Evolutionary conservation across 2,113 vertebrate genomes (phyloP).

Genomic region (Oophaga pumilio): DNA sequence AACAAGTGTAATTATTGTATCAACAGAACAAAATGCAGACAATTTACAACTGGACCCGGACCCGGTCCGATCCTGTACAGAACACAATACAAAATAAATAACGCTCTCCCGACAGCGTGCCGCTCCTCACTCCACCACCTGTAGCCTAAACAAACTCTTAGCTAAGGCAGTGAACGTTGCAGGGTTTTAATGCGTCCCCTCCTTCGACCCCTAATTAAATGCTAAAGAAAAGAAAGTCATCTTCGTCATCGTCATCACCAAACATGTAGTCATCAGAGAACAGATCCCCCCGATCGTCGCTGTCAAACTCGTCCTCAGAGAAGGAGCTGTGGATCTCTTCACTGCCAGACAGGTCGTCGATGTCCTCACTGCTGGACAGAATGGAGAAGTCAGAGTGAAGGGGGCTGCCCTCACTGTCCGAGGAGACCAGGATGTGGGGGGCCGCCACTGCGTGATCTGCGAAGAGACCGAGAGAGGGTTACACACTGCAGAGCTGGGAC

Average conservation of each 20-base stretch:
- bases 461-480: background rate
- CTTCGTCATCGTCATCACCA: background rate
- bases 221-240: background rate
- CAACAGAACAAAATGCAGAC: background rate
- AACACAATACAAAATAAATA: conserved; percentile 8
- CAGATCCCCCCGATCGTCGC: background rate
- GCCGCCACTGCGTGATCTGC: background rate
- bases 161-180: background rate
- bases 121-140: background rate
- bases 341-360: background rate
- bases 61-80: background rate
- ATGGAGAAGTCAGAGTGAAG: background rate
- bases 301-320: background rate
- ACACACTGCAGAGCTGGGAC: background rate
- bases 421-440: background rate
- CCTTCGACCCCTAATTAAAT: background rate
- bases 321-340: background rate
- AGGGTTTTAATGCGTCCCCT: background rate
- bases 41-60: background rate
- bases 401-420: conserved; percentile 23
- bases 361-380: conserved; percentile 10
- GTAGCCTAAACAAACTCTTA: too few relatives aligned
- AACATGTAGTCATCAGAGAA: background rate
- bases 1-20: background rate
- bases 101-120: background rate